Percentiles rank a stretch among this genome's conserved stretches.
These are phyloP conservation scores for Tetramorium simillimum DNA, from an alignment of 1,140 invertebrate species.

Conservation along the genomic window DNA sequence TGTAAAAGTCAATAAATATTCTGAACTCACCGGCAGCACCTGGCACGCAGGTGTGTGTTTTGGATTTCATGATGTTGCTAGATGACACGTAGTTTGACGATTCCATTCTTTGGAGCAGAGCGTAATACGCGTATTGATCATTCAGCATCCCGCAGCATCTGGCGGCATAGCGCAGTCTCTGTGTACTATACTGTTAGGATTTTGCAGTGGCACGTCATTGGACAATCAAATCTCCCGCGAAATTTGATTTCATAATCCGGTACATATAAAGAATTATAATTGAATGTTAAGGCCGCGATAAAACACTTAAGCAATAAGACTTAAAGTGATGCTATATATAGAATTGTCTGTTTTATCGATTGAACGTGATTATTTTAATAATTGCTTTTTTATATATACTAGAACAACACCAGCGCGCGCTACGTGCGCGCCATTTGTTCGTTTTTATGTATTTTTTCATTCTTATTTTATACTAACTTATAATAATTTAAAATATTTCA, in stretches of 20 bases:
- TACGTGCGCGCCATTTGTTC: too few species aligned
- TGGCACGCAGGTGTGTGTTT: slow-evolving; percentile 76
- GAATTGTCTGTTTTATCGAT: too few species aligned
- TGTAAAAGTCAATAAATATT: not conserved
- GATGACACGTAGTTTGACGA: slow-evolving; percentile 36
- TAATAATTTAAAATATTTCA: too few species aligned
- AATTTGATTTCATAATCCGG: not conserved
- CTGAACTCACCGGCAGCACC: slow-evolving; percentile 74
- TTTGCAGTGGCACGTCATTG: not conserved
- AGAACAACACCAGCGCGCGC: too few species aligned
- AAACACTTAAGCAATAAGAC: too few species aligned
- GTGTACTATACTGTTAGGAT: slow-evolving; percentile 5
- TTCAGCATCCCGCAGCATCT: slow-evolving; percentile 80
- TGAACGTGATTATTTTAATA: too few species aligned
- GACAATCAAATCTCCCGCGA: not conserved
- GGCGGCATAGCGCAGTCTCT: slow-evolving; percentile 78
- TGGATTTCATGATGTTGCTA: slow-evolving; percentile 74
- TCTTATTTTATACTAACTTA: too few species aligned
- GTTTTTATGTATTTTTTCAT: too few species aligned
- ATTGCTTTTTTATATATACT: too few species aligned
- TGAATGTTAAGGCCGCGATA: not conserved
- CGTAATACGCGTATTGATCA: slow-evolving; percentile 79
- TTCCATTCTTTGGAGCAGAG: slow-evolving; percentile 54
- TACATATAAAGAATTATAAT: not conserved
- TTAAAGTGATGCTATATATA: too few species aligned